Evolutionary conservation across 2,888 invertebrate genomes (phyloP).

Genomic region (Acrocera orbiculus): DNA sequence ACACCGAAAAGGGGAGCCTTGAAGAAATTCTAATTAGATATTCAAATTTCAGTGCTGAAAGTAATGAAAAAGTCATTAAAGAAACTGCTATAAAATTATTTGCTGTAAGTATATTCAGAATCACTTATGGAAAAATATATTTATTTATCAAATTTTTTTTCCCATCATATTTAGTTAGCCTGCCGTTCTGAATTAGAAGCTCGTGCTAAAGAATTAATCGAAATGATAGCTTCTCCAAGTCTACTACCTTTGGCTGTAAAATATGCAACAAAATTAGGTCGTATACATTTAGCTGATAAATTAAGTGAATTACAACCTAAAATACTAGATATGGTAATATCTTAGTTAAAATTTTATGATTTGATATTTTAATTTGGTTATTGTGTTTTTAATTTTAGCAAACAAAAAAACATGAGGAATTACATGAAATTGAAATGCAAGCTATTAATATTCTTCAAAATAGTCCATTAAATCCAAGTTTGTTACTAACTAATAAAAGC

Average conservation of each 20-base stretch:
- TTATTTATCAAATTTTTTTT: not conserved
- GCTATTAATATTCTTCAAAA: conserved; percentile 16
- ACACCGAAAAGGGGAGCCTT: conserved; percentile 60
- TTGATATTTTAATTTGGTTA: not conserved
- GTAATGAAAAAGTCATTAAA: conserved; percentile 48
- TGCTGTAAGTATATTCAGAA: conserved; percentile 43
- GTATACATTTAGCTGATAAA: conserved; percentile 61
- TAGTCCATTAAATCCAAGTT: conserved; percentile 14
- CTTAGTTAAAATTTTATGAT: not conserved
- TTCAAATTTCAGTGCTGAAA: conserved; percentile 41
- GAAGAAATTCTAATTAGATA: conserved; percentile 58
- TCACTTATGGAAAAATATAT: not conserved
- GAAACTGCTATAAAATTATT: conserved; percentile 79
- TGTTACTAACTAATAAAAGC: conserved; percentile 13
- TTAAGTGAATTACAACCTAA: conserved; percentile 41
- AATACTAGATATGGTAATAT: conserved; percentile 22
- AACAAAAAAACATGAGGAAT: conserved; percentile 19
- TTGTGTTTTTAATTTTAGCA: not conserved
- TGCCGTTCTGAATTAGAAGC: conserved; percentile 70
- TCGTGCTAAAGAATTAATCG: conserved; percentile 72
- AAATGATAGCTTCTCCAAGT: conserved; percentile 58
- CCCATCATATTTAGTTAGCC: conserved; percentile 42
- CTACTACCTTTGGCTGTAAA: conserved; percentile 71
- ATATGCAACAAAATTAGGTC: conserved; percentile 64
- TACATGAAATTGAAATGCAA: conserved; percentile 20